These are phyloP conservation scores for Ectobius pallidus DNA, from an alignment of 2,888 invertebrate species.

Conservation along the genomic window DNA sequence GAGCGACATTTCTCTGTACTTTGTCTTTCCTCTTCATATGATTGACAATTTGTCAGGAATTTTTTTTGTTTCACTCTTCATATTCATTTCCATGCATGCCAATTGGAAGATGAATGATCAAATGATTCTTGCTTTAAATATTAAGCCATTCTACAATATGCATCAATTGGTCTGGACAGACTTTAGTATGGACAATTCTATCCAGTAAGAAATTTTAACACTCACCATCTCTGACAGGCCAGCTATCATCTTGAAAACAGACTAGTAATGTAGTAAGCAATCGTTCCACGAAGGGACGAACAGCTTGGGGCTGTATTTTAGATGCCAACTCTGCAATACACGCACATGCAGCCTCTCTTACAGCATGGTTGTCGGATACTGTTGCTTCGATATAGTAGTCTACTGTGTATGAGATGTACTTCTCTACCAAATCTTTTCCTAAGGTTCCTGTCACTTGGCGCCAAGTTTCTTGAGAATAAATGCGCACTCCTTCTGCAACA, in stretches of 20 bases:
- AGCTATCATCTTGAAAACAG: constrained; percentile 61
- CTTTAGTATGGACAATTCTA: too few relatives aligned
- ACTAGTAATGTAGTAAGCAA: constrained; percentile 56
- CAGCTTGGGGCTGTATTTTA: constrained; percentile 53
- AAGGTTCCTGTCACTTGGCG: constrained; percentile 54
- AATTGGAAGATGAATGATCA: too few relatives aligned
- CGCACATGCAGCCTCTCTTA: constrained; percentile 62
- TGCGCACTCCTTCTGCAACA: constrained; percentile 60
- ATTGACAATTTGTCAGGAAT: too few relatives aligned
- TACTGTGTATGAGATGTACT: constrained; percentile 56
- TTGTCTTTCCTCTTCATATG: too few relatives aligned
- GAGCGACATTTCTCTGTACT: too few relatives aligned
- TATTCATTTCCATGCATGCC: too few relatives aligned
- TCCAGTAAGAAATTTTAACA: too few relatives aligned
- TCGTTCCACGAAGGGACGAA: constrained; percentile 54
- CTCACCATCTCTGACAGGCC: constrained; percentile 63
- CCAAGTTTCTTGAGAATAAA: constrained; percentile 63
- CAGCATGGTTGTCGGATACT: constrained; percentile 61
- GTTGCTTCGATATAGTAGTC: constrained; percentile 58
- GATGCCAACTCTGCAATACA: constrained; percentile 61
- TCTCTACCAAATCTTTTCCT: constrained; percentile 57
- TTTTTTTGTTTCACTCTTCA: too few relatives aligned
- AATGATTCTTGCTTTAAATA: too few relatives aligned
- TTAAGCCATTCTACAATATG: too few relatives aligned
- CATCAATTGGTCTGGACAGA: too few relatives aligned